Evolutionary conservation across 2,797 vertebrate genomes (phyloP), one percentile per base, ranked within the genome.

Genomic region (Prionace glauca): DNA sequence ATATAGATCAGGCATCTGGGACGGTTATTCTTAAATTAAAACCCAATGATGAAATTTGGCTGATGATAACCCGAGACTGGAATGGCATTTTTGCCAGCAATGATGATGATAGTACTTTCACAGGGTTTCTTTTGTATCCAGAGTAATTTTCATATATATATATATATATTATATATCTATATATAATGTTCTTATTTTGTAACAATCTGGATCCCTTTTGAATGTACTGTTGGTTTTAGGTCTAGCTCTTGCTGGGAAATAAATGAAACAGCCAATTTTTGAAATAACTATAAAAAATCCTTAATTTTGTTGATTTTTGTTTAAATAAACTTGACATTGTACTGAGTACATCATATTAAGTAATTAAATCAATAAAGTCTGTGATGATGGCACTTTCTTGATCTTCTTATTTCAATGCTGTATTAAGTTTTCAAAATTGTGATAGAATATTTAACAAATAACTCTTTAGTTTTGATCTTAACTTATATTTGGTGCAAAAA

Each of bases 21-120:
- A 97, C 99, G 71, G 97, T 99, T 93, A 96, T 99, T 96, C 97
- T 99, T 95, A 98, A 97, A 96, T 97, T 99, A 96, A 97, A 96
- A 0, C 97, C 26, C 0, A 99, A 99, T 0, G 99, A 99, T 96
- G 98, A 99, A 96, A 99, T 99, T 94, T 99, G 99, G 99, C 97
- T 99, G 97, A 99, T 99, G 97, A 99, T 98, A 0, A 97, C 98
- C 0, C 98, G 98, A 97, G 99, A 99, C 96, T 99, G 99, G 99
- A 99, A 99, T 1, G 99, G 99, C 0, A 97, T 98, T 0, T 99
- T 99, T 0, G 98, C 98, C 41, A 98, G 99, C n/a, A 97, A 98
- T 0, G 99, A 99, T 96, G 99, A 99, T 0, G 99, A 99, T 97
- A 99, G 99, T 95, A 97, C 98, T 97, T 99, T 99, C 96, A 98